phyloP scores from a whole-genome alignment of 2,113 vertebrate species.

The Paraplagusia blochii region DNA sequence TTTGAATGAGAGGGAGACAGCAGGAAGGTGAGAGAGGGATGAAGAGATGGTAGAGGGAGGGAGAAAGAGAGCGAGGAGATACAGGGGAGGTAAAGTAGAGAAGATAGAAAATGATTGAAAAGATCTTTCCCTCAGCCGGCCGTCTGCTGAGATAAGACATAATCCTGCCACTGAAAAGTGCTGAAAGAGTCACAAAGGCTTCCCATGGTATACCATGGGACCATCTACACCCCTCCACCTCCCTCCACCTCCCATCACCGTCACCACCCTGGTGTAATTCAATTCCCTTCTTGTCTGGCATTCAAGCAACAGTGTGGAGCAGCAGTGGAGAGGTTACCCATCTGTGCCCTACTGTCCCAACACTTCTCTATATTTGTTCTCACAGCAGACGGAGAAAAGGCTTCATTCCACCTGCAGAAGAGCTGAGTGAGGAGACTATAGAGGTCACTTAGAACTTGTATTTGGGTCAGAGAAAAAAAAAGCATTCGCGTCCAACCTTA shows the following conservation, averaged over 20 bases:
- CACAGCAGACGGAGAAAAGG: neutral
- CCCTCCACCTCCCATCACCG: no score
- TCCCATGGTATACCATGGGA: constrained; percentile 55
- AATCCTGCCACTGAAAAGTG: constrained; percentile 63
- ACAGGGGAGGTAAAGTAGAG: constrained; percentile 48
- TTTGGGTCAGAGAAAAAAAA: no score
- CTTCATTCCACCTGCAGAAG: neutral
- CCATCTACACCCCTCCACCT: constrained; percentile 46
- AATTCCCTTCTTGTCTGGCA: constrained; percentile 55
- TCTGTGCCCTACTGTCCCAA: neutral
- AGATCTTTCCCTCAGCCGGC: constrained; percentile 56
- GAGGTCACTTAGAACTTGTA: neutral
- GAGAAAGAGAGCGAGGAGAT: constrained; percentile 41
- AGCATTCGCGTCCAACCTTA: no score
- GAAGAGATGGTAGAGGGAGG: constrained; percentile 36
- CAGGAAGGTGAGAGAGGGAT: constrained; percentile 19
- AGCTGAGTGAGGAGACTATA: neutral
- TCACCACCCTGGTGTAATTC: constrained; percentile 48
- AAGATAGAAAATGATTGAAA: constrained; percentile 51
- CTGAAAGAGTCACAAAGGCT: constrained; percentile 63
- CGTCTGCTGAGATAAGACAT: constrained; percentile 61
- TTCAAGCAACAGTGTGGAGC: constrained; percentile 30
- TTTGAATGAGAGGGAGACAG: constrained; percentile 39
- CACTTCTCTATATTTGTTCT: constrained; percentile 11
- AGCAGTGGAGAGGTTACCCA: constrained; percentile 22